Evolutionary conservation across 1,140 invertebrate species (phyloP).

Genomic region (Phortica variegata): DNA sequence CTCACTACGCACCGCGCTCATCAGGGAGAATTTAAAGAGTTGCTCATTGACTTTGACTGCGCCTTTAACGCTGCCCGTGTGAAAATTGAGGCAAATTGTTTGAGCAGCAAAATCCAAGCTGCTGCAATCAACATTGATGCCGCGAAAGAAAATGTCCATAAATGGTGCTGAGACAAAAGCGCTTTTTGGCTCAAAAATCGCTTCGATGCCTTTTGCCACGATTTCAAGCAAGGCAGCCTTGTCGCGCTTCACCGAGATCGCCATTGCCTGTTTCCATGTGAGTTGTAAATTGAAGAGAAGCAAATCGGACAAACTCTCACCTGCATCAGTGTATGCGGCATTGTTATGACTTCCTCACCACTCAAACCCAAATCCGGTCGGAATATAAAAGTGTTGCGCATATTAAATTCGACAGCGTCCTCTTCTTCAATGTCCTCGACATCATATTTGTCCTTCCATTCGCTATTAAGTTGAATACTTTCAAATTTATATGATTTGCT

Average conservation of each 20-base stretch:
- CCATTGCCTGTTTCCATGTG: conserved; percentile 34
- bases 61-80: conserved; percentile 59
- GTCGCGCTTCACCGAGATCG: conserved; percentile 55
- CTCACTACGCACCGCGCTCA: conserved; percentile 63
- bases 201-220: conserved; percentile 59
- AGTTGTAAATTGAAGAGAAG: too few species aligned
- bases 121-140: conserved; percentile 67
- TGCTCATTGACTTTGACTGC: conserved; percentile 60
- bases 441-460: conserved; percentile 73
- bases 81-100: conserved; percentile 66
- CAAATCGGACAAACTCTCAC: conserved; percentile 31
- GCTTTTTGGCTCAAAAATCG: conserved; percentile 64
- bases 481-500: conserved; percentile 19
- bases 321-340: conserved; percentile 64
- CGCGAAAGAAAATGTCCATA: conserved; percentile 68
- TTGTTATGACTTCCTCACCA: conserved; percentile 66
- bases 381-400: conserved; percentile 65
- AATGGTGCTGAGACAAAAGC: conserved; percentile 65
- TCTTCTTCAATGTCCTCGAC: conserved; percentile 66
- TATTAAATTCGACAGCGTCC: conserved; percentile 69
- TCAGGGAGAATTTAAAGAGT: conserved; percentile 66
- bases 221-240: conserved; percentile 63
- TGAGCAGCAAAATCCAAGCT: conserved; percentile 67
- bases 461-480: conserved; percentile 56
- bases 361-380: conserved; percentile 62